Conservation (phyloP, 2,113 vertebrate genomes). For the Bubo scandiacus region DNA sequence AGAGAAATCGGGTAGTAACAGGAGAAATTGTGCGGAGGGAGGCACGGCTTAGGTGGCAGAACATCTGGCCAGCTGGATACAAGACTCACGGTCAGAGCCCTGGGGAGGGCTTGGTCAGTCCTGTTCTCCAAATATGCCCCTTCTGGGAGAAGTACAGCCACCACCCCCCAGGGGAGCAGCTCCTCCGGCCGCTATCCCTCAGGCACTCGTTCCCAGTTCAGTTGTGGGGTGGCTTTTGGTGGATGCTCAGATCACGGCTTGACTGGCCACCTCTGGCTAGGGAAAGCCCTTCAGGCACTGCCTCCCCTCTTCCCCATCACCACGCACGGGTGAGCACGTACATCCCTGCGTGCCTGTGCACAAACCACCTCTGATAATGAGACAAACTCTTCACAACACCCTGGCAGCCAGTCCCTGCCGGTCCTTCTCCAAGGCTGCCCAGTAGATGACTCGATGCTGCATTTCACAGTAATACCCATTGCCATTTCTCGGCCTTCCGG, state of each 20-base stretch:
- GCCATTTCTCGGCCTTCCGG: neutral
- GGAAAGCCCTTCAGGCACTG: neutral
- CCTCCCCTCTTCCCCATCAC: neutral
- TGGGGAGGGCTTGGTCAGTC: neutral
- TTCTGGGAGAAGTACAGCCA: neutral
- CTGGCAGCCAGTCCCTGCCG: neutral
- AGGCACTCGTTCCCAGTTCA: fast-evolving
- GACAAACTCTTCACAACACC: neutral
- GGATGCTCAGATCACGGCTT: neutral
- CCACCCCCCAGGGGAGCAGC: neutral
- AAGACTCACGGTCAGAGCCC: neutral
- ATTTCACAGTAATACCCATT: neutral
- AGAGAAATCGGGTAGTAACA: fast-evolving
- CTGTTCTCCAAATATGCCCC: fast-evolving
- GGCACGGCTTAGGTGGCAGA: neutral
- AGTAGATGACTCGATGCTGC: neutral
- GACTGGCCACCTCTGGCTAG: neutral
- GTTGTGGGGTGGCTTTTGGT: neutral
- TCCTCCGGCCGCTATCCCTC: fast-evolving
- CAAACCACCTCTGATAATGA: neutral
- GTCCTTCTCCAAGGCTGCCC: neutral
- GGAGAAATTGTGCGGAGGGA: neutral
- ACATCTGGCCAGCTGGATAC: fast-evolving
- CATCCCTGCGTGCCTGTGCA: neutral
- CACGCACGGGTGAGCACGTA: fast-evolving